A percentile compares a stretch with the other conserved stretches of the same genome.
Evolutionary conservation across 1,140 invertebrate species (phyloP).

Genomic region (Drosophila biarmipes): DNA sequence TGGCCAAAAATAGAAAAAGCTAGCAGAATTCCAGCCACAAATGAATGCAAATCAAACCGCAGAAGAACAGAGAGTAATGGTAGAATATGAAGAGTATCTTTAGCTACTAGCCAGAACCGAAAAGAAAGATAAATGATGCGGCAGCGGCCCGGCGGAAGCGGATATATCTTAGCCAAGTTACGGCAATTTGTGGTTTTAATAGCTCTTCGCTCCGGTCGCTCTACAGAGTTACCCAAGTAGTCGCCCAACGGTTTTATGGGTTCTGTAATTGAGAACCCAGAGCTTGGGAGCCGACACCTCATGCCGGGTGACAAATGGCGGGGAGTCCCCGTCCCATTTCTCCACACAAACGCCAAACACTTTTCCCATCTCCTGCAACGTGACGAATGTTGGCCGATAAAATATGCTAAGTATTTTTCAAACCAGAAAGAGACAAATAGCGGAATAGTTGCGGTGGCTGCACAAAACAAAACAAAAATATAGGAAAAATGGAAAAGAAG

Average conservation of each 20-base stretch:
- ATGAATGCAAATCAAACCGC: conserved; percentile 40
- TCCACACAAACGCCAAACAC: conserved; percentile 28
- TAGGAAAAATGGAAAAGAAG: conserved; percentile 14
- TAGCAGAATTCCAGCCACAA: conserved; percentile 8
- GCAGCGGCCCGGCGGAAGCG: conserved; percentile 60
- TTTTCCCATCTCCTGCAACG: conserved; percentile 54
- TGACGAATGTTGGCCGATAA: conserved; percentile 55
- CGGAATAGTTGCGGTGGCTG: conserved; percentile 43
- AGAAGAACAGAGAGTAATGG: conserved; percentile 31
- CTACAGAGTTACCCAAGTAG: background rate
- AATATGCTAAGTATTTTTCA: conserved; percentile 47
- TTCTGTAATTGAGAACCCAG: conserved; percentile 58
- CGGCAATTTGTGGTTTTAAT: conserved; percentile 78
- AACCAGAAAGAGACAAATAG: conserved; percentile 23
- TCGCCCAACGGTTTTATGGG: conserved; percentile 41
- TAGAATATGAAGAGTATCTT: conserved; percentile 25
- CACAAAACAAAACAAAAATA: conserved; percentile 14
- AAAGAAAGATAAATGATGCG: conserved; percentile 58
- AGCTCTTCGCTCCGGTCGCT: conserved; percentile 19
- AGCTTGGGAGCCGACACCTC: conserved; percentile 49
- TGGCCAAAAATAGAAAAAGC: conserved; percentile 13
- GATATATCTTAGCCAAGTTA: conserved; percentile 75
- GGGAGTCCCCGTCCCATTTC: background rate
- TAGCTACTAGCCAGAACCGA: conserved; percentile 14
- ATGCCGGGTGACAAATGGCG: conserved; percentile 39